phyloP scores from a whole-genome alignment of 2,113 vertebrate species.

The Syngnathoides biaculeatus region DNA sequence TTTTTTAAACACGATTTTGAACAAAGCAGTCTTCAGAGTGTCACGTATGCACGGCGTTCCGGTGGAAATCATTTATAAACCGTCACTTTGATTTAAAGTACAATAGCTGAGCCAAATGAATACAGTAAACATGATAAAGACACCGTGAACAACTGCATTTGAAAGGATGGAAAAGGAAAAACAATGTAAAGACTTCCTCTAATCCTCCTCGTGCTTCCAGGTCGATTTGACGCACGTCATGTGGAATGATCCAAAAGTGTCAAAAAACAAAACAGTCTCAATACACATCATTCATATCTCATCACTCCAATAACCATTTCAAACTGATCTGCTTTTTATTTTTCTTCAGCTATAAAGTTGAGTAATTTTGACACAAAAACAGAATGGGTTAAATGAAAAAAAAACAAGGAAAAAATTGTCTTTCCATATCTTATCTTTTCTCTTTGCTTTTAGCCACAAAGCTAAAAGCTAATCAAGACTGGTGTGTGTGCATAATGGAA shows the following conservation, averaged over 20 bases:
- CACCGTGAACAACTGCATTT: not conserved
- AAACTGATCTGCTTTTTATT: not conserved
- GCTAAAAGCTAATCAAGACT: slow-evolving; percentile 41
- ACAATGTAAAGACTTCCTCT: not conserved
- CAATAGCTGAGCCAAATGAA: not conserved
- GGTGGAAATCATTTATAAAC: not conserved
- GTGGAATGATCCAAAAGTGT: too few species aligned
- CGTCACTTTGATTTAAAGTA: not conserved
- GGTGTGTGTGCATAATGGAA: slow-evolving; percentile 12
- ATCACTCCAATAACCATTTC: not conserved
- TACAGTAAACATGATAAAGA: not conserved
- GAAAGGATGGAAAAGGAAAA: not conserved
- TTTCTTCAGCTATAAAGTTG: not conserved
- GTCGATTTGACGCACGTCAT: not conserved
- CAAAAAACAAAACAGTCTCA: too few species aligned
- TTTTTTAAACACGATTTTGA: not conserved
- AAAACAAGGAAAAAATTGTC: not conserved
- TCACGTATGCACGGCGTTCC: not conserved
- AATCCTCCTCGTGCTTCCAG: not conserved
- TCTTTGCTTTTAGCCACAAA: not conserved
- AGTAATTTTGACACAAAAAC: not conserved
- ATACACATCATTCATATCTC: not conserved
- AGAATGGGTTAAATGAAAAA: not conserved
- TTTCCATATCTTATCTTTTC: not conserved
- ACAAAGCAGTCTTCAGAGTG: not conserved